Base-by-base conservation (phyloP, 2,797 vertebrate genomes). In the Triplophysa bombifrons region DNA sequence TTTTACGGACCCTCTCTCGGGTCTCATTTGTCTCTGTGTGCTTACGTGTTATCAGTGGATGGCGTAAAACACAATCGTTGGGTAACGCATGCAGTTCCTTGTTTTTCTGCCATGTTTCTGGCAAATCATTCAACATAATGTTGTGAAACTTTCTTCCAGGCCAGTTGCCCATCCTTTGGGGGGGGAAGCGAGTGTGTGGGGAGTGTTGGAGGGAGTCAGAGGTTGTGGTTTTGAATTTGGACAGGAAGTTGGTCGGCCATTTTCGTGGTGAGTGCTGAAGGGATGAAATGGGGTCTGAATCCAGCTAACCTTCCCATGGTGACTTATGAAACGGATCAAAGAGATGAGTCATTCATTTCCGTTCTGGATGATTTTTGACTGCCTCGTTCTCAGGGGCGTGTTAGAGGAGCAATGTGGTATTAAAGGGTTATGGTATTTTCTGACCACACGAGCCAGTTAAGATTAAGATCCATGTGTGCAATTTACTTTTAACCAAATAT, bases 301-400 rank as follows among this genome's bases (percentile, higher is more conserved):
- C 4, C n/a, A 58, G 20, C 56, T 25, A 68, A 74, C 48, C 27
- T 34, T 50, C 76, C 70, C 60, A 16, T 16, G 25, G 75, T 55
- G 69, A 65, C 55, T 61, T 72, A 22, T 44, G 63, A 78, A 53
- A 44, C 1, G 71, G 65, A 78, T 82, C 75, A 78, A 78, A 82
- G 74, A 56, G 16, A 72, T 74, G 71, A 79, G n/a, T 82, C 81
- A 79, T 56, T 55, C 19, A 48, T 64, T 82, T 82, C 72, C 76
- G 68, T 38, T 74, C 22, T 63, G 64, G 75, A 82, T 74, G 46
- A 74, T 50, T 69, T 69, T 63, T 53, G 22, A 68, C 53, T 55
- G 44, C 22, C 20, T 44, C 27, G 3, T 4, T 74, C 70, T 73
- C 63, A 7, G 70, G 64, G 63, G 80, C 50, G 61, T 76, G 64